Percentiles rank a stretch among this genome's conserved stretches.
phyloP scores from a whole-genome alignment of 2,797 vertebrate genomes.

The Craterocephalus amniculus region DNA sequence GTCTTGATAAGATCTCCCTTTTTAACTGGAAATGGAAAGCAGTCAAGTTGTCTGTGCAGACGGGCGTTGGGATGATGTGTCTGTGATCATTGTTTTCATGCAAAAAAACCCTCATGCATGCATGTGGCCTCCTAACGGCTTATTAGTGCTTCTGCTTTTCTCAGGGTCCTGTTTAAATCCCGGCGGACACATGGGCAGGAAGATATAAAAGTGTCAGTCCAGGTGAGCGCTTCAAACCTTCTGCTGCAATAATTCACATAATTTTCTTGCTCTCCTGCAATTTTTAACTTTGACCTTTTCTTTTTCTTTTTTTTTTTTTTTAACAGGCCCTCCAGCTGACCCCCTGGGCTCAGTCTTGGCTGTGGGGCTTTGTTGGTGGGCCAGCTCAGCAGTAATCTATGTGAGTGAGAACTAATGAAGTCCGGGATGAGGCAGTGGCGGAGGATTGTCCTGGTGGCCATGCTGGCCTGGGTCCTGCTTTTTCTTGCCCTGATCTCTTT shows the following conservation, averaged over 20 bases:
- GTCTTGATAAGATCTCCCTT: slow-evolving; percentile 24
- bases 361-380: slow-evolving; percentile 49
- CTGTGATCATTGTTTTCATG: slow-evolving; percentile 17
- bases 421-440: slow-evolving; percentile 90
- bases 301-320: too few relatives aligned
- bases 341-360: slow-evolving; percentile 43
- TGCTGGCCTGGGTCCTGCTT: slow-evolving; percentile 94
- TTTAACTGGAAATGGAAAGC: slow-evolving; percentile 34
- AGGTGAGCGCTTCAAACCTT: slow-evolving; percentile 54
- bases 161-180: slow-evolving; percentile 58
- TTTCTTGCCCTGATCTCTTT: slow-evolving; percentile 94
- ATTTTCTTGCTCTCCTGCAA: not conserved
- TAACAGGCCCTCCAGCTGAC: slow-evolving; percentile 73
- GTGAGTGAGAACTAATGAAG: slow-evolving; percentile 76
- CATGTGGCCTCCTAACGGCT: slow-evolving; percentile 32
- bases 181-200: slow-evolving; percentile 51
- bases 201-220: slow-evolving; percentile 56
- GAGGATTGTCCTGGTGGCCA: slow-evolving; percentile 89
- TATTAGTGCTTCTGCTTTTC: slow-evolving; percentile 45
- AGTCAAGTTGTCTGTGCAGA: slow-evolving; percentile 32
- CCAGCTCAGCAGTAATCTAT: slow-evolving; percentile 38
- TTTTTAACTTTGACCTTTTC: slow-evolving; percentile 24
- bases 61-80: slow-evolving; percentile 16
- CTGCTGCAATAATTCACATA: not conserved
- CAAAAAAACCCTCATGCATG: slow-evolving; percentile 10